Base-by-base conservation (phyloP, 2,888 invertebrate species). In the Andrena marginata region DNA sequence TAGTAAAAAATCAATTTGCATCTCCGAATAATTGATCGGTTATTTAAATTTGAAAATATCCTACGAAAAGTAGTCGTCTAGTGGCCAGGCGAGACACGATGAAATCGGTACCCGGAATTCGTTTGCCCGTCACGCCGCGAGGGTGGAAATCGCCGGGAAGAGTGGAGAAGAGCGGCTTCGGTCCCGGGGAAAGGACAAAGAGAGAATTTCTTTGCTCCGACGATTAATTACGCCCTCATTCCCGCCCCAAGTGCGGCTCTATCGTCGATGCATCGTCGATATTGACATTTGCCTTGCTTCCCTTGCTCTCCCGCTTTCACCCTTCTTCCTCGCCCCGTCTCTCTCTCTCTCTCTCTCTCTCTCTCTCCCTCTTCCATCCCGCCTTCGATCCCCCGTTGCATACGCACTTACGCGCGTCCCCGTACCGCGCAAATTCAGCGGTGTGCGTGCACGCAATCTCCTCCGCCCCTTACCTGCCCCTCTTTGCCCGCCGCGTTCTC, bases 191-290 rank as follows among this genome's bases (percentile, higher is more conserved):
- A 59, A 59, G 33, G 54, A 81, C 75, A 84, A 85, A 86, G 86
- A 85, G 83, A 85, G 77, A 87, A 88, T 91, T 90, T 90, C 88
- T 91, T 88, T 82, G 88, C 89, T 89, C 84, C 85, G 88, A 82
- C 84, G 85, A 93, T 93, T 93, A 93, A 93, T 93, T 91, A 93
- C 92, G 93, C 93, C 89, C 93, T 92, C 92, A 92, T 93, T 93
- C 92, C 90, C 93, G 91, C 93, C 91, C 91, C 88, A 90, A 88
- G 89, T 88, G 83, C 86, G 83, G 84, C 85, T 59, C 69, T 42
- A 42, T 60, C 42, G 59, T 42, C 72, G 87, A 91, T 89, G 91
- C 89, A 90, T 90, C 87, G 87, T 85, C 91, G 91, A 92, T 92
- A 93, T 92, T 93, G 93, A 93, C 92, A 93, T 93, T 93, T 93